These are phyloP conservation scores for Hemithea aestivaria DNA, from an alignment of 2,888 invertebrate species.

Conservation along the genomic window DNA sequence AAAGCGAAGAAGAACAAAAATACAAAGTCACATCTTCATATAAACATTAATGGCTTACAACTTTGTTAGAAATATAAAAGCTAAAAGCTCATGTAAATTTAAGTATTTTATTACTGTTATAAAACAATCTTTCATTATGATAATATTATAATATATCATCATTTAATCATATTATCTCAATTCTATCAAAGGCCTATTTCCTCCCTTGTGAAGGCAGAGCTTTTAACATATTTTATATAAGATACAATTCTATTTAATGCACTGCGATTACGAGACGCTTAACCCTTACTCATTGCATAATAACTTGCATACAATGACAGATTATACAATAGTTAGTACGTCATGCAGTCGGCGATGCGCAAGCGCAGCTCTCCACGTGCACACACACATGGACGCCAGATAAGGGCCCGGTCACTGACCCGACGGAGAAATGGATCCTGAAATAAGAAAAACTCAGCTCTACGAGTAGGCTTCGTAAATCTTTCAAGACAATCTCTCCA, in stretches of 20 bases:
- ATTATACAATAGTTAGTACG: conserved; percentile 26
- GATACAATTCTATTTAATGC: conserved; percentile 35
- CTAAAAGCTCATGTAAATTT: too few relatives aligned
- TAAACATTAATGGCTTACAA: too few relatives aligned
- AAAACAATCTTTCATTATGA: too few relatives aligned
- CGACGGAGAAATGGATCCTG: conserved; percentile 63
- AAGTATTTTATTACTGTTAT: too few relatives aligned
- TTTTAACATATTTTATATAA: conserved; percentile 18
- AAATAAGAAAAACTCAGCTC: conserved; percentile 45
- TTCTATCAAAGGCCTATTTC: too few relatives aligned
- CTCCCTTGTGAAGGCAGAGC: conserved; percentile 6
- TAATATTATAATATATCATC: too few relatives aligned
- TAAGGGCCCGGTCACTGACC: conserved; percentile 68
- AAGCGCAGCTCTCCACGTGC: conserved; percentile 45
- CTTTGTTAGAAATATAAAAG: too few relatives aligned
- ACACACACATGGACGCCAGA: conserved; percentile 53
- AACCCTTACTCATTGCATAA: conserved; percentile 60
- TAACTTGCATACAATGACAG: conserved; percentile 45
- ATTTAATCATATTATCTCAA: too few relatives aligned
- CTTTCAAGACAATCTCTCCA: conserved; percentile 11
- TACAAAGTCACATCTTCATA: too few relatives aligned
- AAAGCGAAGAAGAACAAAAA: too few relatives aligned
- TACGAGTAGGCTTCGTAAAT: conserved; percentile 6
- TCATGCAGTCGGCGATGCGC: conserved; percentile 37
- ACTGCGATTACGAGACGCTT: conserved; percentile 40